Base-by-base conservation (phyloP, 2,113 vertebrate species). In the Mesocricetus auratus region DNA sequence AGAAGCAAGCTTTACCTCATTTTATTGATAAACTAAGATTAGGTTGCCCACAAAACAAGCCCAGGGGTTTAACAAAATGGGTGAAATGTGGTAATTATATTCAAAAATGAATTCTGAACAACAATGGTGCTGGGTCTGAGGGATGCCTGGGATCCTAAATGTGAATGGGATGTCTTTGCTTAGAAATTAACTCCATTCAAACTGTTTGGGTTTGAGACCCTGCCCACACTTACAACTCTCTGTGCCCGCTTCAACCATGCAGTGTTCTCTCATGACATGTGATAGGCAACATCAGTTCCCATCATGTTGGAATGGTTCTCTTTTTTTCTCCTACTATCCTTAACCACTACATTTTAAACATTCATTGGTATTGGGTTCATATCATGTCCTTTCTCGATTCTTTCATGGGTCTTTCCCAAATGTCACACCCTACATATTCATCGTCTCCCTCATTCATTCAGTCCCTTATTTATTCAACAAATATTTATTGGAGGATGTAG, bases 1-100 rank as follows among this genome's bases (percentile, higher is more conserved):
- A 94, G 89, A 50, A 73, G 3, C 82, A 85, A 89, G 5, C 13
- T 47, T 90, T 73, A 77, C 33, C 79, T 91, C 68, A 62, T 31
- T 4, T 91, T n/a, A 91, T n/a, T 64, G 24, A 47, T 83, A 92
- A 75, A 31, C 62, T 47, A 74, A 90, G 1, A 92, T 29, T 58
- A 33, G 86, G 3, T 26, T 90, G n/a, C 66, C 69, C 68, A 90
- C 58, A 78, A 86, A 92, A 92, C n/a, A 87, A 87, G 7, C 50
- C 10, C 21, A 83, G 69, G 53, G n/a, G 58, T n/a, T 82, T 82
- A 69, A 56, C 78, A 93, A 73, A 16, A 58, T 91, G 6, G 39
- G 5, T n/a, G 15, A 82, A 95, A 71, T 81, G 15, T 86, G 26
- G 8, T 68, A 50, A 94, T 7, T 94, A 68, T 5, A 26, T 94